phyloP scores from a whole-genome alignment of 2,113 vertebrate species.

The Paradisaea rubra region DNA sequence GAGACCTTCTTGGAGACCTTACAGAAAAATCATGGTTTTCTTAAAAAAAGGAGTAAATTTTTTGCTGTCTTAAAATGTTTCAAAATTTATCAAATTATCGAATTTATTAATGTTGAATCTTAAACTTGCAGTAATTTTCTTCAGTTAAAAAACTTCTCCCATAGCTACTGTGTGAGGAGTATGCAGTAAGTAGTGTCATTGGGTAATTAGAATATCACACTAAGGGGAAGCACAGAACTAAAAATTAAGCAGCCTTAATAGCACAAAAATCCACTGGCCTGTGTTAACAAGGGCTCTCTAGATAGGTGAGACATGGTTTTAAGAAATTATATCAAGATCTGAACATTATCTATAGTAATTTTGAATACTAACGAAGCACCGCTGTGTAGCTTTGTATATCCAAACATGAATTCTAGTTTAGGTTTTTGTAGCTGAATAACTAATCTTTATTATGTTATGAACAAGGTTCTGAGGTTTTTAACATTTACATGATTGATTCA shows the following conservation, averaged over 20 bases:
- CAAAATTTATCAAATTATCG: neutral
- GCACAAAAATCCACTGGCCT: neutral
- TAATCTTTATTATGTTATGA: conserved; percentile 37
- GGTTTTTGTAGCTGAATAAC: conserved; percentile 39
- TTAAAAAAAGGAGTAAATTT: neutral
- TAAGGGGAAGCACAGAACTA: neutral
- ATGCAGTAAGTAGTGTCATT: neutral
- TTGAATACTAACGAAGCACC: conserved; percentile 8
- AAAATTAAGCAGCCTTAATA: neutral
- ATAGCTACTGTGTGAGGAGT: neutral
- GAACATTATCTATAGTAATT: neutral
- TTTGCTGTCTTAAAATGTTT: neutral
- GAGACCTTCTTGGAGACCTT: neutral
- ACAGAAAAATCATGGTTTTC: neutral
- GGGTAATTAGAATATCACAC: neutral
- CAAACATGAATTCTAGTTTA: conserved; percentile 4
- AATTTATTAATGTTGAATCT: neutral
- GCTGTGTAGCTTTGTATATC: neutral
- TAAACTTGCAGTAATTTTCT: neutral
- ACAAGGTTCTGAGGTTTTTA: conserved; percentile 28
- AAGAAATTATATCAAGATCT: neutral
- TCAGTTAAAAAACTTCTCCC: neutral
- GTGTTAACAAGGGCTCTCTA: neutral
- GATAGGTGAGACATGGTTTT: neutral
- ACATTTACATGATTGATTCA: conserved; percentile 32